These are phyloP conservation scores for Mesoligia furuncula DNA, from an alignment of 2,888 invertebrate species.

Conservation along the genomic window DNA sequence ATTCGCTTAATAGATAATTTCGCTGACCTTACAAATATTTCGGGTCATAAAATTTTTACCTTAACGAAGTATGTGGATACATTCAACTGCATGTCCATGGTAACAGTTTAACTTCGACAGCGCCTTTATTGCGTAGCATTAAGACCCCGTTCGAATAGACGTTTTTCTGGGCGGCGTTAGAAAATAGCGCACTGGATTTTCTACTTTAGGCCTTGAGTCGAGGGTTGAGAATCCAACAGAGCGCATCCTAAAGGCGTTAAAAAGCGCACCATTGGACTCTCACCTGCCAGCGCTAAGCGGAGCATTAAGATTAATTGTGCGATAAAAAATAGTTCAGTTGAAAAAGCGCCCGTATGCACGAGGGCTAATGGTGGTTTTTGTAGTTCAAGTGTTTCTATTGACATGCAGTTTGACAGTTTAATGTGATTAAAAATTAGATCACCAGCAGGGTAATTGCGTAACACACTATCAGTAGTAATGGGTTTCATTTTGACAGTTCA, in stretches of 20 bases:
- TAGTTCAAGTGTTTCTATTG: neutral
- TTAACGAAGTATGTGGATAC: neutral
- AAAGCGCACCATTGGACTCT: neutral
- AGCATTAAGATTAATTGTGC: neutral
- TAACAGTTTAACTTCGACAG: neutral
- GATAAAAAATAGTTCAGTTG: neutral
- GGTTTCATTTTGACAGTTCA: too few species aligned
- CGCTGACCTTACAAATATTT: neutral
- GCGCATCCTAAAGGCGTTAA: neutral
- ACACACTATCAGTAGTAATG: too few species aligned
- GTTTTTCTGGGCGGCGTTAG: neutral
- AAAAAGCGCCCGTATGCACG: neutral
- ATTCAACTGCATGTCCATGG: neutral
- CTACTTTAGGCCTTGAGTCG: neutral
- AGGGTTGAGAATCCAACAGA: neutral
- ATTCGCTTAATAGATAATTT: neutral
- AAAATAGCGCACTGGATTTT: neutral
- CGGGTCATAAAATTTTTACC: neutral
- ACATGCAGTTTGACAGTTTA: too few species aligned
- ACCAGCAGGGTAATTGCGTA: too few species aligned
- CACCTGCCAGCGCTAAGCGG: neutral
- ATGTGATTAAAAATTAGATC: neutral
- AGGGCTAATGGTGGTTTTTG: neutral
- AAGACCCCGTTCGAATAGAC: neutral
- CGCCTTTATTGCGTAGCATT: neutral